These are phyloP conservation scores for Saccopteryx bilineata DNA, from an alignment of 2,113 vertebrate species.

Conservation along the genomic window DNA sequence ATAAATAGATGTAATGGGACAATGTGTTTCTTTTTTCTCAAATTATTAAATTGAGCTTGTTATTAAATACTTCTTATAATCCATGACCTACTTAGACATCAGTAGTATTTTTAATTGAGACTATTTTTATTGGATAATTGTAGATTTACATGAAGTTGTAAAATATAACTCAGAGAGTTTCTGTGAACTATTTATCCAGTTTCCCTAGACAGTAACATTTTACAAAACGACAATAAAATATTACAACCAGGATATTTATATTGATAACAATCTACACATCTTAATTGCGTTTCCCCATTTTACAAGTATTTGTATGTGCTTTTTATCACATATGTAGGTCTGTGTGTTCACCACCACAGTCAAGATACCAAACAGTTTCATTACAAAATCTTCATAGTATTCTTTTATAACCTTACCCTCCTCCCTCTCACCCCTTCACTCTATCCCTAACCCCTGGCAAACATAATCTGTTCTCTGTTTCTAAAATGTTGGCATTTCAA, in stretches of 20 bases:
- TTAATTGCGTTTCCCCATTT: slow-evolving; percentile 41
- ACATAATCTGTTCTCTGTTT: slow-evolving; percentile 11
- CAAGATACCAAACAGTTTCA: not conserved
- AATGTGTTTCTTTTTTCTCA: slow-evolving; percentile 42
- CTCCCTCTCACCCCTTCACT: not conserved
- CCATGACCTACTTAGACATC: slow-evolving; percentile 53
- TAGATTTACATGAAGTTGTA: slow-evolving; percentile 41
- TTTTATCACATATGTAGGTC: not conserved
- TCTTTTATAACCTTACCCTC: not conserved
- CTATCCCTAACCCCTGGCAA: not conserved
- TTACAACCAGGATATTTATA: slow-evolving; percentile 22
- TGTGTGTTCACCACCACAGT: not conserved
- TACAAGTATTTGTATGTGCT: not conserved
- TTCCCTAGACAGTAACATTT: slow-evolving; percentile 6
- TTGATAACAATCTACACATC: not conserved
- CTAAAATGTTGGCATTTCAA: slow-evolving; percentile 38
- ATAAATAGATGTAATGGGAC: slow-evolving; percentile 73
- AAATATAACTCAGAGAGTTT: slow-evolving; percentile 21
- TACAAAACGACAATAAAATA: not conserved
- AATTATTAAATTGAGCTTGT: slow-evolving; percentile 58
- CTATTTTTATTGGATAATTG: slow-evolving; percentile 27
- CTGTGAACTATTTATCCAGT: not conserved
- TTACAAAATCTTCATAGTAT: slow-evolving; percentile 43
- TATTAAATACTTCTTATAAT: slow-evolving; percentile 66
- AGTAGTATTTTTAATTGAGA: slow-evolving; percentile 54